These are phyloP conservation scores for Criorhina ranunculi DNA, from an alignment of 2,888 invertebrate genomes.

Conservation along the genomic window DNA sequence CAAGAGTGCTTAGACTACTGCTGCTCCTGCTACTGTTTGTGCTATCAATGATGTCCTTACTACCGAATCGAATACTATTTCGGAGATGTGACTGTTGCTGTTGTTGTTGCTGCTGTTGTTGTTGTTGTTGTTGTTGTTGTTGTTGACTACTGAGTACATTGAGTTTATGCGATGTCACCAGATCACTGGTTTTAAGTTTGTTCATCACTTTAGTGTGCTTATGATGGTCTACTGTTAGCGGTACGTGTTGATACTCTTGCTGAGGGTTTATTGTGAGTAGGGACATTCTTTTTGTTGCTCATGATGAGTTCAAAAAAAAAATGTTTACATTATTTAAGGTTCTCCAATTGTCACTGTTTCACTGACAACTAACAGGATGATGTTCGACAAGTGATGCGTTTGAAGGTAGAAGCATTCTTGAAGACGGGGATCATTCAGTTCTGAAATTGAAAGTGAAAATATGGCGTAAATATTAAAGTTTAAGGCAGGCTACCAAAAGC, in stretches of 20 bases:
- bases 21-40: conserved; percentile 75
- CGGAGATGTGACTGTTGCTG: conserved; percentile 50
- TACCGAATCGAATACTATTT: conserved; percentile 62
- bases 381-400: background rate
- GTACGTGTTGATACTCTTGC: conserved; percentile 56
- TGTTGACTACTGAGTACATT: conserved; percentile 69
- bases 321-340: conserved; percentile 31
- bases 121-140: conserved; percentile 52
- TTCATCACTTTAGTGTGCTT: conserved; percentile 71
- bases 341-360: background rate
- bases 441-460: conserved; percentile 9
- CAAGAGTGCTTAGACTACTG: conserved; percentile 73
- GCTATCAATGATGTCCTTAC: conserved; percentile 74
- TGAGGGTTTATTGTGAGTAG: conserved; percentile 63
- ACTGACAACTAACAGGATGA: background rate
- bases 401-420: conserved; percentile 3
- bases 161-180: conserved; percentile 78
- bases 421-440: conserved; percentile 2
- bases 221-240: conserved; percentile 43
- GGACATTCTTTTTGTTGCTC: conserved; percentile 69
- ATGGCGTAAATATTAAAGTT: no score
- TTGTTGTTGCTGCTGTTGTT: no score
- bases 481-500: no score
- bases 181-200: conserved; percentile 78
- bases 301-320: conserved; percentile 38